phyloP scores from a whole-genome alignment of 2,888 invertebrate genomes.

The Tetragonula carbonaria region DNA sequence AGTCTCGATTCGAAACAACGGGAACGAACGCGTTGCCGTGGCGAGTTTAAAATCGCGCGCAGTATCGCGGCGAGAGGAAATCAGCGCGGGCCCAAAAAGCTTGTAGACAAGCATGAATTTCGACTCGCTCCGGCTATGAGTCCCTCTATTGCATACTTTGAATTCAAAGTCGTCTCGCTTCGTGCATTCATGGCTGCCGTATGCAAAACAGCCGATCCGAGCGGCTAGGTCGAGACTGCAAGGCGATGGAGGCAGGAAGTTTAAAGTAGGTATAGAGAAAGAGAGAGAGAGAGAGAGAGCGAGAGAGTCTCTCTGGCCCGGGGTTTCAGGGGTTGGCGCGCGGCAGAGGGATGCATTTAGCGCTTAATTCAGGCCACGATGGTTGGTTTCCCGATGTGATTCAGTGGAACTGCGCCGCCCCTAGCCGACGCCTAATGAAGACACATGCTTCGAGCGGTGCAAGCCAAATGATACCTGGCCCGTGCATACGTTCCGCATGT shows the following conservation, averaged over 20 bases:
- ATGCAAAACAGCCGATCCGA: slow-evolving; percentile 76
- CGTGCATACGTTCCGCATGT: slow-evolving; percentile 75
- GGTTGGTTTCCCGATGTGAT: slow-evolving; percentile 77
- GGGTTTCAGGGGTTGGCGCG: slow-evolving; percentile 29
- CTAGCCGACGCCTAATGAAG: slow-evolving; percentile 77
- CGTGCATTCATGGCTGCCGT: slow-evolving; percentile 76
- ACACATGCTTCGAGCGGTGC: slow-evolving; percentile 76
- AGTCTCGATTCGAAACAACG: slow-evolving; percentile 3
- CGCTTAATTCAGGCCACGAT: slow-evolving; percentile 78
- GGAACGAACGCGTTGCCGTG: slow-evolving; percentile 19
- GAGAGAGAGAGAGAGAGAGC: slow-evolving; percentile 11
- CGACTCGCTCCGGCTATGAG: slow-evolving; percentile 15
- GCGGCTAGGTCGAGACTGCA: slow-evolving; percentile 43
- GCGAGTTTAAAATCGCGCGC: background rate
- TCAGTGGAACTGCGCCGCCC: slow-evolving; percentile 75
- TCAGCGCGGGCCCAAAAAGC: slow-evolving; percentile 47
- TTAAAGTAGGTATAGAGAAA: slow-evolving; percentile 63
- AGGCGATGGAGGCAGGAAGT: slow-evolving; percentile 64
- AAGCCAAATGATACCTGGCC: slow-evolving; percentile 77
- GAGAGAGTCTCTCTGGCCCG: slow-evolving; percentile 15
- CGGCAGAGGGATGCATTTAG: slow-evolving; percentile 74
- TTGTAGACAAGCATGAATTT: slow-evolving; percentile 56
- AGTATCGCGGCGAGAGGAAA: slow-evolving; percentile 8
- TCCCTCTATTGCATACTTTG: slow-evolving; percentile 66
- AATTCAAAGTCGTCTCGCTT: slow-evolving; percentile 69